Evolutionary conservation across 2,797 vertebrate species (phyloP).

Genomic region (Eurystomus glaucurus): DNA sequence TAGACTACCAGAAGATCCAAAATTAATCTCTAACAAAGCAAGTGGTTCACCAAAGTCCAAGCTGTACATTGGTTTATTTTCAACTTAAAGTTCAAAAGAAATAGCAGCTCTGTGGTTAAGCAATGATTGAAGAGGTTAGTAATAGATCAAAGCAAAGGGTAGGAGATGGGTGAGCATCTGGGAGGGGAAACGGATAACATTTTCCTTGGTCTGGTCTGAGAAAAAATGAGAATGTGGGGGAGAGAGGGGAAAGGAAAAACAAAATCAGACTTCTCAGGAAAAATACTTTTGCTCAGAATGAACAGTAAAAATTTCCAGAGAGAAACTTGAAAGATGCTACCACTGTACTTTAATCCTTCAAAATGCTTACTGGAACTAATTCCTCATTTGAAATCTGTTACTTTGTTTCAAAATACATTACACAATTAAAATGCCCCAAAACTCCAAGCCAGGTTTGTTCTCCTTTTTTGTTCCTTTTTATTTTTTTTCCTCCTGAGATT

Average conservation of each 20-base stretch:
- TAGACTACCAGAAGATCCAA: neutral
- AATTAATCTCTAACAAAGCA: conserved; percentile 33
- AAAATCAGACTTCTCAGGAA: conserved; percentile 19
- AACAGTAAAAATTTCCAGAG: neutral
- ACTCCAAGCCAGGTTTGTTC: neutral
- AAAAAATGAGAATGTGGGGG: conserved; percentile 1
- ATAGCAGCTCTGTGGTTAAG: conserved; percentile 41
- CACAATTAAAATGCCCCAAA: neutral
- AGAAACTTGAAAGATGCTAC: neutral
- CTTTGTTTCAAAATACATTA: neutral
- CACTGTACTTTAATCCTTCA: neutral
- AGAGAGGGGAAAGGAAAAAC: neutral
- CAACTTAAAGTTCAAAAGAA: conserved; percentile 65
- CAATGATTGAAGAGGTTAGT: conserved; percentile 51
- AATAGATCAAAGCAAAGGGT: conserved; percentile 63
- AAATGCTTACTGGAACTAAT: neutral
- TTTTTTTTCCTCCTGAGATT: neutral
- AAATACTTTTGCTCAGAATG: neutral
- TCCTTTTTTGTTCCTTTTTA: neutral
- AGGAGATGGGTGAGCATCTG: conserved; percentile 22
- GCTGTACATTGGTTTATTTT: conserved; percentile 29
- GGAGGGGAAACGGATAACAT: conserved; percentile 42
- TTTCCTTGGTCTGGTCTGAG: conserved; percentile 19
- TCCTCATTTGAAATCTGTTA: neutral
- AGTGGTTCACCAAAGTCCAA: conserved; percentile 3